Evolutionary conservation across 2,888 invertebrate species (phyloP), one percentile per base, ranked within the genome.

Genomic region (Exocentrus adspersus): DNA sequence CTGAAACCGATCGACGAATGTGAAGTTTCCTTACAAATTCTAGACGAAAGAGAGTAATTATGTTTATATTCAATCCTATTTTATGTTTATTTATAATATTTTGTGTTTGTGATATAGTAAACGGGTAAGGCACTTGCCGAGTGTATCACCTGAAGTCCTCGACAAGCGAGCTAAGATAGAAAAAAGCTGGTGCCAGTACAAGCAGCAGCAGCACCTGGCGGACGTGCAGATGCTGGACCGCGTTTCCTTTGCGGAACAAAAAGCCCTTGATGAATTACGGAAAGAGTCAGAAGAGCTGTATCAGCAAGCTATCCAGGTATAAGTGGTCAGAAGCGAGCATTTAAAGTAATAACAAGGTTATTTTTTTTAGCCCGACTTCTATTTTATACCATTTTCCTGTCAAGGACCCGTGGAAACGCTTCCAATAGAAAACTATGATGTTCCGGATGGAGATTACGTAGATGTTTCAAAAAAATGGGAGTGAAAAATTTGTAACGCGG

Each of bases 1-100:
- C 80, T 95, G 51, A 98, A 98, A 81, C 97, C 98, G 0, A 87
- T 98, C 42, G 91, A 92, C 60, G 98, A 98, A 84, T 80, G 92
- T 68, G 93, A 96, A 81, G 85, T 92, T 6, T 89, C 94, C 0
- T 75, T 89, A 16, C 84, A 86, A 60, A 77, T 95, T 12, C 75
- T 88, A 16, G 89, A 91, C 74, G 86, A 90, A 76, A 84, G 85
- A 74, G 80, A 85, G 93, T 92, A 85, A 82, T 32, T 30, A 7
- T 45, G 21, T 63, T 42, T 28, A n/a, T n/a, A n/a, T n/a, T n/a
- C n/a, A n/a, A n/a, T n/a, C n/a, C n/a, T n/a, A n/a, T n/a, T n/a
- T n/a, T n/a, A n/a, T n/a, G n/a, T n/a, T n/a, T n/a, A n/a, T n/a
- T n/a, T n/a, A n/a, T n/a, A n/a, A n/a, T n/a, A n/a, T n/a, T n/a